Conservation (phyloP, 2,888 invertebrate genomes). For the Griposia aprilina region DNA sequence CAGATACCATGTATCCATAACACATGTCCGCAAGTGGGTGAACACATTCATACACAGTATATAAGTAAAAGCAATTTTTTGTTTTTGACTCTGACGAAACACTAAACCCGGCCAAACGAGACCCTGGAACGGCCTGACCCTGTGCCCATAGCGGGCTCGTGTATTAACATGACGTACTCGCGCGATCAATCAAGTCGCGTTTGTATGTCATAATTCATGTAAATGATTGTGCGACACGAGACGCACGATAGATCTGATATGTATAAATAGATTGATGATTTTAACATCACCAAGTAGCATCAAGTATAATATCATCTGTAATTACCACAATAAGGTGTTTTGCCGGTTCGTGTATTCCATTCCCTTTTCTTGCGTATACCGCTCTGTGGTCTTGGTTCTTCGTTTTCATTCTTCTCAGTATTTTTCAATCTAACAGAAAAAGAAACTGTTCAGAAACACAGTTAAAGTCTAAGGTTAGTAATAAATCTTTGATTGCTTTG, state of each 20-base stretch:
- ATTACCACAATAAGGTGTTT: conserved; percentile 79
- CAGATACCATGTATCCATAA: neutral
- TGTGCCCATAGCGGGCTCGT: too few species aligned
- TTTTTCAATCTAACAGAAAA: conserved; percentile 71
- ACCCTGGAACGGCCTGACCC: neutral
- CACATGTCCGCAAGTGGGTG: neutral
- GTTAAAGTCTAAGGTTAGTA: neutral
- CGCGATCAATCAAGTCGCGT: too few species aligned
- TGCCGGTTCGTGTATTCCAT: conserved; percentile 72
- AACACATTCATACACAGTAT: neutral
- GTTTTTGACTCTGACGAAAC: neutral
- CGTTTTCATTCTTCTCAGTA: conserved; percentile 79
- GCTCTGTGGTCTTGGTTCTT: conserved; percentile 69
- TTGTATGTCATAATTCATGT: too few species aligned
- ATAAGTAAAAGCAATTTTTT: neutral
- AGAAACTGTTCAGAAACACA: conserved; percentile 6
- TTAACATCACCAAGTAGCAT: neutral
- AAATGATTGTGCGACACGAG: neutral
- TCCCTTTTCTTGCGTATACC: conserved; percentile 78
- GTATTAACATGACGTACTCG: too few species aligned
- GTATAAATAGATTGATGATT: neutral
- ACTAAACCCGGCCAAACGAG: neutral
- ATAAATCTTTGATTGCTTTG: neutral
- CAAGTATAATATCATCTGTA: neutral
- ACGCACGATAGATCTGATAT: neutral